Base-by-base conservation (phyloP, 2,113 vertebrate genomes). In the Murina feae region DNA sequence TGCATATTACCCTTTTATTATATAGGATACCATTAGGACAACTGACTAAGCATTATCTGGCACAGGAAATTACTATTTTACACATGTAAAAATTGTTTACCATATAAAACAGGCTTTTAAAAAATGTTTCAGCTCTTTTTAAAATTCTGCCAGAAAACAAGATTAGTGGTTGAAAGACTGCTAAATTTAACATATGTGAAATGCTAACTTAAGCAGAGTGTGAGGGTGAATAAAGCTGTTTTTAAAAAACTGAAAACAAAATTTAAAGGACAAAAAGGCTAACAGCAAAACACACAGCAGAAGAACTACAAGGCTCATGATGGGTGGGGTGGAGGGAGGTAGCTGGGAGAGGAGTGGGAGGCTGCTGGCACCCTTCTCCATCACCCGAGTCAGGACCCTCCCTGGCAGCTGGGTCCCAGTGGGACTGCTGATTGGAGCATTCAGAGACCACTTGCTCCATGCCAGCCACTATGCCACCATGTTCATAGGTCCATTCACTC, bases 131-230 rank as follows among this genome's bases (percentile, higher is more conserved):
- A 18, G 28, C 16, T 84, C 35, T 94, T 65, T 76, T 21, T 71
- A 82, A 92, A 75, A 39, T 78, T 89, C 53, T 80, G 6, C 44
- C 28, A 74, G 44, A 72, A 74, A 74, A 80, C 65, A 89, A 32
- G 1, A 1, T 7, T 25, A 53, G 20, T 18, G 0, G 7, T 39
- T 51, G 30, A 58, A 91, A 79, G 90, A 72, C 42, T 49, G 28
- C 4, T 39, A n/a, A 23, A 51, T 17, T n/a, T 9, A 25, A 79
- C 8, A 88, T 53, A n/a, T 0, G 44, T 39, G 21, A 81, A 89
- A 17, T 92, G 21, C 13, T 82, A 66, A 68, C 32, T 84, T 53
- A 37, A 83, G 47, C 30, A 76, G n/a, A 74, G 8, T 47, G 1
- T 75, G 55, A 79, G 12, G 37, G 69, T 83, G 20, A 68, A 6